Conservation (phyloP, 2,113 vertebrate species). For the Saguinus midas region DNA sequence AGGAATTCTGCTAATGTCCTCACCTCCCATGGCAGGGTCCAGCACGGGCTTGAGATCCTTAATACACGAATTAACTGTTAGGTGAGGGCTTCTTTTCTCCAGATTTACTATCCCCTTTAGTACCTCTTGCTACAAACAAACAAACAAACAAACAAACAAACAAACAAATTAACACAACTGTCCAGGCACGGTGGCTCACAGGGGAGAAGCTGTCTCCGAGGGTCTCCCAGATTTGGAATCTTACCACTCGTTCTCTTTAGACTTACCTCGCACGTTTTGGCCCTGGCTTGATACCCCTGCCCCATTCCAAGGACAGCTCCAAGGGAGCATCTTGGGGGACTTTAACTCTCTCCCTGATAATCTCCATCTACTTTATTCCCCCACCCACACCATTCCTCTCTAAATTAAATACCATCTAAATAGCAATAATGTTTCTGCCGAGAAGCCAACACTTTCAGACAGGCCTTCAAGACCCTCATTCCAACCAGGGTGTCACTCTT, state of each 20-base stretch:
- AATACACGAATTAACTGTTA: too few species aligned
- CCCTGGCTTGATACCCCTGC: background rate
- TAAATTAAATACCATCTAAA: background rate
- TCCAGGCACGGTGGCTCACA: too few species aligned
- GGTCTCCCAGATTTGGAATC: background rate
- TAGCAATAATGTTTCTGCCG: background rate
- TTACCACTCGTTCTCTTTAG: background rate
- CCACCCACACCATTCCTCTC: background rate
- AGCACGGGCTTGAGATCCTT: background rate
- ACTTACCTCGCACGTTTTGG: background rate
- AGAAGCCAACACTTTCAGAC: background rate
- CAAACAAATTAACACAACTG: background rate
- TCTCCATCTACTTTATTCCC: background rate
- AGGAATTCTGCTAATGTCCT: background rate
- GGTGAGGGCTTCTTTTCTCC: background rate
- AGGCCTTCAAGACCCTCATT: background rate
- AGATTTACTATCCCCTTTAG: background rate
- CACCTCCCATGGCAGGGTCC: background rate
- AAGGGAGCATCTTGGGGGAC: background rate
- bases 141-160: background rate
- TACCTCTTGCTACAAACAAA: background rate
- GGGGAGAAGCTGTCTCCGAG: background rate
- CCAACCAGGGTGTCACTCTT: background rate
- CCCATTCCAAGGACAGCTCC: background rate
- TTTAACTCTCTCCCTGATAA: background rate